phyloP scores from a whole-genome alignment of 2,113 vertebrate species.

The Melanerpes aurifrons region DNA sequence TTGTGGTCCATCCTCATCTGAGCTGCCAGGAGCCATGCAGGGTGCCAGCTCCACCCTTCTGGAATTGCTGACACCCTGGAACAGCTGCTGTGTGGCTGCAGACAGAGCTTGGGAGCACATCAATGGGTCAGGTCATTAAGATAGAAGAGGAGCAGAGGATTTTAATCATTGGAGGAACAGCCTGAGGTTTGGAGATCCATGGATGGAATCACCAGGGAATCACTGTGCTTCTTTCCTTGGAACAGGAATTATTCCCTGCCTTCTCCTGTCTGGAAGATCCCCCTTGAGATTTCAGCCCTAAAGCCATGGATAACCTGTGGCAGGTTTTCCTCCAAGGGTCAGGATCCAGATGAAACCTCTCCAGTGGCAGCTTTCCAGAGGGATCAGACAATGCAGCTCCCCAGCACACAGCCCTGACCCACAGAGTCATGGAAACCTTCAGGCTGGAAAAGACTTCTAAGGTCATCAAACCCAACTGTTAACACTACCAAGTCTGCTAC shows the following conservation, averaged over 20 bases:
- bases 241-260: neutral
- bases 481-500: no score
- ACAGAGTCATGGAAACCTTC: neutral
- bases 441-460: rapidly evolving
- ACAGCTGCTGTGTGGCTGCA: neutral
- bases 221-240: neutral
- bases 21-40: neutral
- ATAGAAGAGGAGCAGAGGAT: neutral
- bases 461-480: rapidly evolving
- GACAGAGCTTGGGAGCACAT: neutral
- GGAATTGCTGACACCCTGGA: neutral
- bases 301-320: neutral
- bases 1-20: neutral
- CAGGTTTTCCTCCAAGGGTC: neutral
- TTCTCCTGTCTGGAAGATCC: neutral
- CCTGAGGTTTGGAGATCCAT: neutral
- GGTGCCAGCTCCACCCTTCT: neutral
- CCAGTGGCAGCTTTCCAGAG: neutral
- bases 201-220: neutral
- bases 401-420: rapidly evolving
- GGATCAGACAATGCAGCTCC: neutral
- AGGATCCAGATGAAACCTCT: neutral
- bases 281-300: neutral
- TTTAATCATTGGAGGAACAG: neutral
- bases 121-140: constrained; percentile 31